phyloP scores from a whole-genome alignment of 2,113 vertebrate species.

The Tragelaphus imberbis region DNA sequence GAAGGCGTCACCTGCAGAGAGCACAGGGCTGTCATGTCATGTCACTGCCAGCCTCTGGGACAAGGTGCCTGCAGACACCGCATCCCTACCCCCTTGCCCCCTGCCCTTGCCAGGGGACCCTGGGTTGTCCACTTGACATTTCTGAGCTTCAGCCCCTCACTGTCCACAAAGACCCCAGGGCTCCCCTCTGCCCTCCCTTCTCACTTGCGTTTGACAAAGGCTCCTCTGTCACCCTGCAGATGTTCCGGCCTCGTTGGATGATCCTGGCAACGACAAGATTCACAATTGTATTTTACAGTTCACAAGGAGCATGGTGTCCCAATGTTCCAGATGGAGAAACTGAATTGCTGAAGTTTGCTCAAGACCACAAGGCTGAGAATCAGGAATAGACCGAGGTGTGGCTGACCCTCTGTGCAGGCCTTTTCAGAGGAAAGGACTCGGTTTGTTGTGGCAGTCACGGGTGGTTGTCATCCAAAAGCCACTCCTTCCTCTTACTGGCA shows the following conservation, averaged over 20 bases:
- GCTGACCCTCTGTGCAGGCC: not conserved
- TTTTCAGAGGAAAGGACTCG: not conserved
- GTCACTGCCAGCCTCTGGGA: not conserved
- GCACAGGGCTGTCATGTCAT: not conserved
- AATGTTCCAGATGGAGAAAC: not conserved
- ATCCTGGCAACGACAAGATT: constrained; percentile 30
- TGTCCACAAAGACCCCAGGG: not conserved
- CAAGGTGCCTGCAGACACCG: not conserved
- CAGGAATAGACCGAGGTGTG: not conserved
- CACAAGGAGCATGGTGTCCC: not conserved
- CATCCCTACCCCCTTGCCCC: not conserved
- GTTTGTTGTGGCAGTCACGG: not conserved
- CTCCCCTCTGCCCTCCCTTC: not conserved
- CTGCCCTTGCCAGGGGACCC: not conserved
- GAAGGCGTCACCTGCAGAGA: constrained; percentile 11
- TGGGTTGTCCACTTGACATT: not conserved
- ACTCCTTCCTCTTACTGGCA: not conserved
- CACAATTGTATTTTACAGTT: not conserved
- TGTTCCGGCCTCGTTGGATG: not conserved
- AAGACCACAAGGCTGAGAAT: not conserved
- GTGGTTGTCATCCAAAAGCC: not conserved
- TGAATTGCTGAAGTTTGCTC: not conserved
- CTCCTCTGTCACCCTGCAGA: not conserved
- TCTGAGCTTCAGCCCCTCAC: not conserved
- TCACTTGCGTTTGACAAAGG: not conserved